Evolutionary conservation across 64 coral and sea anemone species (phyloP).

Genomic region (Porites lutea): DNA sequence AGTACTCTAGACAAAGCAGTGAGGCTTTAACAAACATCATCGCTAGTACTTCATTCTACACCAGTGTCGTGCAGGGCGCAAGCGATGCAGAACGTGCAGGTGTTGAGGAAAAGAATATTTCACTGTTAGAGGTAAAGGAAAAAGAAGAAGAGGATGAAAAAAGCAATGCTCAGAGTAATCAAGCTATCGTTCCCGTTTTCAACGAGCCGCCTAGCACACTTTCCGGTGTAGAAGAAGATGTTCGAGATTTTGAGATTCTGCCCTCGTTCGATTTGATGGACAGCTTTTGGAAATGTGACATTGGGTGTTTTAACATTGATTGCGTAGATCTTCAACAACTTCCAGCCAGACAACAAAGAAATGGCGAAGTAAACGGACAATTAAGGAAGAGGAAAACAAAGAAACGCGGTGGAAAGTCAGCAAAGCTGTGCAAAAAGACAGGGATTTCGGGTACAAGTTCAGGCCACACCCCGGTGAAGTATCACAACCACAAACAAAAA

Average conservation of each 20-base stretch:
- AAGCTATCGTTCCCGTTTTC: background rate
- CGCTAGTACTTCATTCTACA: background rate
- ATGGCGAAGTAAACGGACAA: background rate
- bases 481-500: background rate
- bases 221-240: background rate
- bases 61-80: background rate
- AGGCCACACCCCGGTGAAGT: background rate
- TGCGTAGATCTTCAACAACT: slow-evolving; percentile 18
- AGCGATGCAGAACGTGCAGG: background rate
- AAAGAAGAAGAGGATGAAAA: background rate
- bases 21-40: slow-evolving; percentile 42
- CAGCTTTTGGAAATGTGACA: slow-evolving; percentile 49
- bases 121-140: background rate
- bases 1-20: slow-evolving; percentile 31
- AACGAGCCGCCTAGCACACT: background rate
- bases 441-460: background rate
- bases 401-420: background rate
- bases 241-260: slow-evolving; percentile 29
- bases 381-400: slow-evolving; percentile 27
- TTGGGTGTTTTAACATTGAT: slow-evolving; percentile 35
- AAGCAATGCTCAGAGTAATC: background rate
- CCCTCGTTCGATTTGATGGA: slow-evolving; percentile 11
- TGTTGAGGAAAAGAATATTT: background rate
- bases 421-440: background rate
- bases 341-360: background rate